Conservation (phyloP, 2,888 invertebrate genomes). For the Sepiola atlantica region DNA sequence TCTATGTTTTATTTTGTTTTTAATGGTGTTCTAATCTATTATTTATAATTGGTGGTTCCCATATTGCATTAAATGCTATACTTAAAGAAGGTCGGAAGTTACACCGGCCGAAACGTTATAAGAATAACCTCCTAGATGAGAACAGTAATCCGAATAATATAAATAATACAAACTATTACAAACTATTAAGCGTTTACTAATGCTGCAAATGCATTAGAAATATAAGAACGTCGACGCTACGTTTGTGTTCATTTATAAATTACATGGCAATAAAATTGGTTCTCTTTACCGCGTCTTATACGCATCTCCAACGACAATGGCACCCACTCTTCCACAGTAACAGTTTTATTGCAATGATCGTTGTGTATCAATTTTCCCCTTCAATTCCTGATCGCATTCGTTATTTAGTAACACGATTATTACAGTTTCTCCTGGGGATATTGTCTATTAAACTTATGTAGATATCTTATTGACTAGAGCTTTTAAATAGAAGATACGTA, state of each 20-base stretch:
- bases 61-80: background rate
- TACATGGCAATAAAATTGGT: background rate
- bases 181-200: background rate
- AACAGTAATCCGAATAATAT: background rate
- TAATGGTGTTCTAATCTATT: background rate
- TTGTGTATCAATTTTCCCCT: background rate
- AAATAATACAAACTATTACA: background rate
- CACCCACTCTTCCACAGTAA: background rate
- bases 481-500: background rate
- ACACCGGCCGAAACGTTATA: no score
- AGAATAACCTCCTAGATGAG: no score
- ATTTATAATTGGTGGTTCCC: background rate
- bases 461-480: background rate
- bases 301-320: background rate
- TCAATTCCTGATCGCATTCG: background rate
- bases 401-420: background rate
- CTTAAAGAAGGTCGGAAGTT: background rate
- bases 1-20: background rate
- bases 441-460: background rate
- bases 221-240: background rate
- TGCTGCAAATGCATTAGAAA: background rate
- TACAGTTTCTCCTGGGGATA: background rate
- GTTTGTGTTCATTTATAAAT: background rate
- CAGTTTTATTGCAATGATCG: background rate
- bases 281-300: background rate